Evolutionary conservation across 2,113 vertebrate species (phyloP).

Genomic region (Brevimyrus niger): DNA sequence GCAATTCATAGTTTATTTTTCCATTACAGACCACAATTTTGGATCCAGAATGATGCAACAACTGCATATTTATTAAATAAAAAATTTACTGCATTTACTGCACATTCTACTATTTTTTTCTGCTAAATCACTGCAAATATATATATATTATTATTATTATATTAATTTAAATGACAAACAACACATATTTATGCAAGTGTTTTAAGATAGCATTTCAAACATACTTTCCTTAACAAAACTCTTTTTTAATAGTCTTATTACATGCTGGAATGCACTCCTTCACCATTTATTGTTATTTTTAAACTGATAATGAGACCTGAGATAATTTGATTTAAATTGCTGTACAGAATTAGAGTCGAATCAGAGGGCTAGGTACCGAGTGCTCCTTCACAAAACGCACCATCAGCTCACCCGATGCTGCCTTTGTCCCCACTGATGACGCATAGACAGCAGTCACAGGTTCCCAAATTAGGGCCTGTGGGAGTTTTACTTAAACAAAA

Average conservation of each 20-base stretch:
- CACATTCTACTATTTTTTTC: conserved; percentile 32
- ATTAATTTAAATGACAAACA: conserved; percentile 38
- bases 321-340: conserved; percentile 30
- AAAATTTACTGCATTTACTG: conserved; percentile 37
- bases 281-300: conserved; percentile 7
- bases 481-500: too few species aligned
- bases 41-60: conserved; percentile 26
- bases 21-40: conserved; percentile 28
- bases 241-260: conserved; percentile 20
- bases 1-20: conserved; percentile 34
- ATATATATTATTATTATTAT: conserved; percentile 34
- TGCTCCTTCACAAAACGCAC: not conserved
- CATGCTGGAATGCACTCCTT: conserved; percentile 30
- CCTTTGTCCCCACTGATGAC: conserved; percentile 12
- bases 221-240: conserved; percentile 27
- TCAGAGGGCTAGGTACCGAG: conserved; percentile 26
- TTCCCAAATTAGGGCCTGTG: conserved; percentile 1
- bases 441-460: not conserved
- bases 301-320: conserved; percentile 40
- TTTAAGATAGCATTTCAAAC: conserved; percentile 29
- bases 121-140: conserved; percentile 37
- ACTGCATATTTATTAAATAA: conserved; percentile 27
- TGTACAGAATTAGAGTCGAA: conserved; percentile 26
- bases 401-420: not conserved
- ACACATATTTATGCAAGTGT: conserved; percentile 35